Evolutionary conservation across 2,113 vertebrate species (phyloP), one percentile per base, ranked within the genome.

Genomic region (Castor canadensis): DNA sequence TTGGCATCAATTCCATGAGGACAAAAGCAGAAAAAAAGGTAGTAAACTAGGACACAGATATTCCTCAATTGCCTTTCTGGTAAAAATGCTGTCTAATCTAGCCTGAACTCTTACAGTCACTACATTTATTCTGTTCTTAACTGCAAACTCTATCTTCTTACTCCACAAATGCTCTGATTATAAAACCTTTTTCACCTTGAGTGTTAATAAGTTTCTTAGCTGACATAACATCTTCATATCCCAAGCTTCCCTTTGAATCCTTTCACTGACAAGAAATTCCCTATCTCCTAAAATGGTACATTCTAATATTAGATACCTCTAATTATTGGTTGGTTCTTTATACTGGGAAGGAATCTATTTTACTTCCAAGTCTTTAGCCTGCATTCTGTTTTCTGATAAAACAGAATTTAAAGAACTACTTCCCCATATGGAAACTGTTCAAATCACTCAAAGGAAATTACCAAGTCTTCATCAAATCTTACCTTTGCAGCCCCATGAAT

Each of bases 381-480:
- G 38, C 60, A 38, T 79, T 84, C 62, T 84, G n/a, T 64, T 66
- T n/a, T 47, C 87, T 80, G 49, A 73, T 56, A 69, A 92, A 73
- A 69, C 0, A 67, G 54, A 92, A 93, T 85, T 64, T 60, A 43
- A 95, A 92, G 30, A 95, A 94, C 9, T 30, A 87, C 8, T 87
- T 92, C 81, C 6, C 43, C 47, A 67, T 43, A 72, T 35, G 58
- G 24, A 58, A 91, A 79, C 17, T 85, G 66, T 56, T 77, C 19
- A 60, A 67, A 88, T 45, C 24, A 62, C 66, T 88, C 73, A 77
- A 86, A 72, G 22, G 4, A 94, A 97, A 88, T 67, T 5, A 58
- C 24, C 22, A 32, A n/a, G 35, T 49, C n/a, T 49, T 60, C 30
- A 38, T 20, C 45, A 77, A 81, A 92, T 85, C 28, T 47, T 67